Evolutionary conservation across 2,888 invertebrate species (phyloP), one percentile per base, ranked within the genome.

Genomic region (Pristionchus mayeri): DNA sequence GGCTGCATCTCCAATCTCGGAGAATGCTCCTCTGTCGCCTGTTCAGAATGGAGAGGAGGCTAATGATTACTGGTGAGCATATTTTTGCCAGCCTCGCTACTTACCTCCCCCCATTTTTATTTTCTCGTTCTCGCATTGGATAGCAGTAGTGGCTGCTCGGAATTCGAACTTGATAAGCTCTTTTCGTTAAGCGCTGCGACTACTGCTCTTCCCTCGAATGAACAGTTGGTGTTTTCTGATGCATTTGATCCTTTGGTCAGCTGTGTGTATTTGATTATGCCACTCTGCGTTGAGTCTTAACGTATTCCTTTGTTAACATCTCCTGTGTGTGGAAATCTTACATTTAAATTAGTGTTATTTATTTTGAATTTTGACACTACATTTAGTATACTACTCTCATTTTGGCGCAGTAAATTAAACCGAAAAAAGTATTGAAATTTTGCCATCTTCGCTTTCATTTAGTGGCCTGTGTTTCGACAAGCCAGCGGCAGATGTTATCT

Each of bases 181-280:
- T 48, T 21, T 78, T 50, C 76, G 34, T 78, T 78, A 78, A 78
- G 76, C 76, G 76, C 76, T 21, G 76, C 76, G 76, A 78, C 76
- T 78, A 50, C 76, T 78, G 48, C 76, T 44, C 71, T 71, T 71
- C 71, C 71, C 50, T 78, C 76, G 50, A 48, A 50, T 54, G 80
- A 80, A 80, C 80, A 80, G 60, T 80, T 80, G 54, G 54, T 54
- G 80, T 60, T 80, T 80, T 80, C 80, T 78, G 50, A 78, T 78
- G 52, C 50, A 37, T 54, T 78, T 52, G 30, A 27, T 78, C 78
- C 54, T 50, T 78, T 78, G 50, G 78, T 78, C 52, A 78, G 52
- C 54, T 37, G 52, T 78, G 48, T 52, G 52, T 34, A 30, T 50
- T 50, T 50, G 52, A 71, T 71, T 71, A 71, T 71, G 37, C 71